Conservation (phyloP, 2,888 invertebrate genomes). For the Pandemis cinnamomeana region DNA sequence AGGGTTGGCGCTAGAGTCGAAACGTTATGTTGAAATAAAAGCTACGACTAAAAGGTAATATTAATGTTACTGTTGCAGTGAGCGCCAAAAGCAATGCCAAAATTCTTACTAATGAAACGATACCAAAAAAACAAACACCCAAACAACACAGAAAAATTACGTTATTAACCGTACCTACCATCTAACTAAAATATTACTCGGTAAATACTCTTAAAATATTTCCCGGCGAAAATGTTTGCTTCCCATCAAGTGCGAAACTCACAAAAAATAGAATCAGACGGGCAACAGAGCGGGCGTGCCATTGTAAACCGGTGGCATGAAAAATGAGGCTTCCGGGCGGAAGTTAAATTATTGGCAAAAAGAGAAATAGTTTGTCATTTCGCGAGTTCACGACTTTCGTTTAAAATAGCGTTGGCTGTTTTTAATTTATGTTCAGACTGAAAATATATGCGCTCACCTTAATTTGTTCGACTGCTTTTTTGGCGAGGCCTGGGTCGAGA, state of each 20-base stretch:
- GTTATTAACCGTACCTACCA: too few species aligned
- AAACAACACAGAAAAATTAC: too few species aligned
- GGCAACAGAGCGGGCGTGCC: constrained; percentile 46
- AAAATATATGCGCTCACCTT: constrained; percentile 65
- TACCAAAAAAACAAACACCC: too few species aligned
- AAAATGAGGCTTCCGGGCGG: constrained; percentile 54
- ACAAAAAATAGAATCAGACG: constrained; percentile 42
- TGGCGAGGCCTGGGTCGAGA: constrained; percentile 73
- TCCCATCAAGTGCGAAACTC: constrained; percentile 5
- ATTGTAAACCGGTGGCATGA: constrained; percentile 57
- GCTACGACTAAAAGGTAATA: too few species aligned
- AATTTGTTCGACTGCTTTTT: constrained; percentile 78
- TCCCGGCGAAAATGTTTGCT: constrained; percentile 11
- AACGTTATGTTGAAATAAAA: too few species aligned
- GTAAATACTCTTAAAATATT: background rate
- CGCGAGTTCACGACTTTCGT: constrained; percentile 40
- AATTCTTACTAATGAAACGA: too few species aligned
- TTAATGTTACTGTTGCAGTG: too few species aligned
- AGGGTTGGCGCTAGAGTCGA: background rate
- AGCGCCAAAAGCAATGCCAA: too few species aligned
- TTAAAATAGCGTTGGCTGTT: constrained; percentile 18
- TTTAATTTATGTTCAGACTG: constrained; percentile 25
- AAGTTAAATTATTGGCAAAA: constrained; percentile 57
- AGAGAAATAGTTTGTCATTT: constrained; percentile 48
- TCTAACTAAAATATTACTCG: background rate